These are phyloP conservation scores for Scaptodrosophila lebanonensis DNA, from an alignment of 1,140 invertebrate genomes.

Conservation along the genomic window DNA sequence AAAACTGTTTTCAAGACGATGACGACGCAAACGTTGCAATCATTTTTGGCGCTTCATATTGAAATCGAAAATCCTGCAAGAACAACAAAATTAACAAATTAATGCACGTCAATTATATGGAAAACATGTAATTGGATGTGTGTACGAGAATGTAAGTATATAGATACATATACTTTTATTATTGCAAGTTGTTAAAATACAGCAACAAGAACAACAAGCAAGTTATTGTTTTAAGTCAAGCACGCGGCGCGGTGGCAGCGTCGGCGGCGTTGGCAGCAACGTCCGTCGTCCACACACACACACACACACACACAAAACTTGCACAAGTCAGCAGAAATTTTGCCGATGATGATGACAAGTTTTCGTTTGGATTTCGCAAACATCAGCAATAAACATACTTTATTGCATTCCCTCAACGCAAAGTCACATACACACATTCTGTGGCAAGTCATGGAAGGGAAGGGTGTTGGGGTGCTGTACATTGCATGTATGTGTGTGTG, in stretches of 20 bases:
- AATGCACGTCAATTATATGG: conserved; percentile 60
- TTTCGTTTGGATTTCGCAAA: conserved; percentile 65
- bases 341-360: conserved; percentile 70
- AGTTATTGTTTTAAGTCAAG: neutral
- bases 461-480: too few species aligned
- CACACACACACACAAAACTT: conserved; percentile 24
- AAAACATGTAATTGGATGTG: conserved; percentile 71
- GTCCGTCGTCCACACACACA: conserved; percentile 30
- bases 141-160: too few species aligned
- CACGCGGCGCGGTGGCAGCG: neutral
- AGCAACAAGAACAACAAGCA: neutral
- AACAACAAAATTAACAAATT: conserved; percentile 18
- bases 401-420: conserved; percentile 23
- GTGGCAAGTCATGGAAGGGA: too few species aligned
- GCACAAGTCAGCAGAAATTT: conserved; percentile 60
- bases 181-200: neutral
- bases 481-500: too few species aligned
- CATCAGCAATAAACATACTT: conserved; percentile 66
- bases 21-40: conserved; percentile 67
- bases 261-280: neutral
- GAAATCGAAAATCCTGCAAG: conserved; percentile 70
- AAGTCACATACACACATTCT: too few species aligned
- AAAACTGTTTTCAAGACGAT: conserved; percentile 68
- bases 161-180: too few species aligned
- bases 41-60: conserved; percentile 75